Conservation (phyloP, 2,113 vertebrate species). For the Empidonax traillii region DNA sequence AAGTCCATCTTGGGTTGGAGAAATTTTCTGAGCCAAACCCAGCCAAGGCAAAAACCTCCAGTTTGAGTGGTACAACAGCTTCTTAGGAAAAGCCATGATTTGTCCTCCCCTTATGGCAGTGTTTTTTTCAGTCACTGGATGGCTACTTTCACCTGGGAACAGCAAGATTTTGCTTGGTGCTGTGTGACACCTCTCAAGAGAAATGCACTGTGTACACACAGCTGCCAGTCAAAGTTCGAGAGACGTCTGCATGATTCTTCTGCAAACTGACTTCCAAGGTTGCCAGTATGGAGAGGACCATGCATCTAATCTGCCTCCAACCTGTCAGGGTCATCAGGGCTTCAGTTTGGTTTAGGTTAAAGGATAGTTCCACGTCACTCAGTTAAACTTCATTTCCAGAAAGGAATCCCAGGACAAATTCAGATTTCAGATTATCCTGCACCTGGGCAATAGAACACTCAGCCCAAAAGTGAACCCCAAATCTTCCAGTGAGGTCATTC, state of each 20-base stretch:
- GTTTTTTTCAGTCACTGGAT: not conserved
- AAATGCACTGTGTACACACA: fast-evolving
- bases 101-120: not conserved
- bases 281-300: not conserved
- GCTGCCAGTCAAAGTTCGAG: not conserved
- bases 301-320: not conserved
- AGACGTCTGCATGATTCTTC: not conserved
- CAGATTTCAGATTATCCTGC: not conserved
- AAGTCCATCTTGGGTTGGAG: not conserved
- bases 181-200: not conserved
- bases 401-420: not conserved
- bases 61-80: not conserved
- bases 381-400: not conserved
- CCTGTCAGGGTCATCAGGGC: not conserved
- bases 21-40: not conserved
- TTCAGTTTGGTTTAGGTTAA: not conserved
- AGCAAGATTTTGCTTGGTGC: not conserved
- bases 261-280: not conserved
- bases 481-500: not conserved
- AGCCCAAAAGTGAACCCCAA: not conserved
- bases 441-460: not conserved
- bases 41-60: not conserved
- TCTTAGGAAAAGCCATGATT: not conserved
- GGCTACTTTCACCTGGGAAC: not conserved
- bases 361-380: not conserved